Conservation (phyloP, 1,140 invertebrate genomes). For the Anadara kagoshimensis region DNA sequence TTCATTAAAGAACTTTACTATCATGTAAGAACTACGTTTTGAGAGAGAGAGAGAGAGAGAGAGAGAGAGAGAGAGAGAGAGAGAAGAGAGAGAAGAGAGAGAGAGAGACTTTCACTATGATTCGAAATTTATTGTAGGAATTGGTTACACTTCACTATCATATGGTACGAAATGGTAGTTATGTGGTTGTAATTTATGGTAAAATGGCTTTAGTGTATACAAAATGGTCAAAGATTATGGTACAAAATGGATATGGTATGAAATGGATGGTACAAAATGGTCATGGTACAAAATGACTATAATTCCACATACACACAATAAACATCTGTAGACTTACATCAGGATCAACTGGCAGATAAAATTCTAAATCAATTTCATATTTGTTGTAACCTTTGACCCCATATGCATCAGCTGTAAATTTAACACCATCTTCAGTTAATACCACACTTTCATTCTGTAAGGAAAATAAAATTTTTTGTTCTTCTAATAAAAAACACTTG, state of each 20-base stretch:
- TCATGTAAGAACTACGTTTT: too few species aligned
- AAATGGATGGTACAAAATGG: too few species aligned
- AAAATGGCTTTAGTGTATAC: not conserved
- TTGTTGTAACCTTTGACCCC: conserved; percentile 72
- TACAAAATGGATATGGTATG: too few species aligned
- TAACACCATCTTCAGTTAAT: conserved; percentile 68
- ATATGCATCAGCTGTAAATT: conserved; percentile 66
- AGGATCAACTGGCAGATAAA: conserved; percentile 81
- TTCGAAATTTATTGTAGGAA: not conserved
- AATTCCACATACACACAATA: too few species aligned
- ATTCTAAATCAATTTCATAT: conserved; percentile 84
- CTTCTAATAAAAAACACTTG: not conserved
- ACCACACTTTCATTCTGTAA: conserved; percentile 72
- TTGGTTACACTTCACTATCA: not conserved
- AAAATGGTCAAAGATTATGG: too few species aligned
- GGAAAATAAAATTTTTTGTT: conserved; percentile 11
- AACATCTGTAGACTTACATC: conserved; percentile 76
- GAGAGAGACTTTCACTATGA: too few species aligned
- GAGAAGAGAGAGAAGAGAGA: not conserved
- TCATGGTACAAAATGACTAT: too few species aligned
- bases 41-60: too few species aligned
- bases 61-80: not conserved
- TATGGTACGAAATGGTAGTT: too few species aligned
- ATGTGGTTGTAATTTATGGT: not conserved
- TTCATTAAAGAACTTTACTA: too few species aligned